Base-by-base conservation (phyloP, 2,113 vertebrate species). In the Equus przewalskii region DNA sequence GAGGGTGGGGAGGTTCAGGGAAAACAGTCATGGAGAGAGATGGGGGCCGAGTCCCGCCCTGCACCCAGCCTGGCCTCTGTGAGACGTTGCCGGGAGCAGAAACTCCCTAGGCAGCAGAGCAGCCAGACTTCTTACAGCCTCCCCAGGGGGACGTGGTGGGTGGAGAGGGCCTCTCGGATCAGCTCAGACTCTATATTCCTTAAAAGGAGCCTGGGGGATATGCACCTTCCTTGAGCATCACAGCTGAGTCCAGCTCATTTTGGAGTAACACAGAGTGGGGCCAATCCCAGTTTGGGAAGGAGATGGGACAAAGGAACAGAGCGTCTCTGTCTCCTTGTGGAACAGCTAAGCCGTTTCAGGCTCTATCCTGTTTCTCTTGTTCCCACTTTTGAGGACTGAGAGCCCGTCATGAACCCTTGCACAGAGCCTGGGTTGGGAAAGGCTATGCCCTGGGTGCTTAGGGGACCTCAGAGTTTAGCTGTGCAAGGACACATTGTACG, bases 71-170 rank as follows among this genome's bases (percentile, higher is more conserved):
- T 22, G 46, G 30, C 65, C 64, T 81, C 67, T 0, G 4, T 0
- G 41, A 91, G 26, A 5, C 76, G 41, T 9, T 18, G 18, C 12
- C 33, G 60, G 49, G 19, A 9, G 15, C 30, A 6, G 33, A 64
- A 7, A 18, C 10, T n/a, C 44, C 62, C 7, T n/a, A 30, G 6
- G 1, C 36, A 54, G 9, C 5, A n/a, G 26, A 56, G 44, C 19
- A 58, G 56, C 41, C 3, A 0, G 91, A 22, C 1, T 60, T 44
- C 28, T 49, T 10, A 22, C 12, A 13, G 70, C 2, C 36, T n/a
- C 30, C 22, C 6, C 33, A 6, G 10, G 9, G 28, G 13, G 0
- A 19, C 0, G 0, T 8, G 21, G 19, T 0, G 8, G 4, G 7
- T 5, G 28, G 24, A 22, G 36, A 12, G 73, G 69, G 21, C 16